These are phyloP conservation scores for Boloria selene DNA, from an alignment of 2,888 invertebrate genomes.

Conservation along the genomic window DNA sequence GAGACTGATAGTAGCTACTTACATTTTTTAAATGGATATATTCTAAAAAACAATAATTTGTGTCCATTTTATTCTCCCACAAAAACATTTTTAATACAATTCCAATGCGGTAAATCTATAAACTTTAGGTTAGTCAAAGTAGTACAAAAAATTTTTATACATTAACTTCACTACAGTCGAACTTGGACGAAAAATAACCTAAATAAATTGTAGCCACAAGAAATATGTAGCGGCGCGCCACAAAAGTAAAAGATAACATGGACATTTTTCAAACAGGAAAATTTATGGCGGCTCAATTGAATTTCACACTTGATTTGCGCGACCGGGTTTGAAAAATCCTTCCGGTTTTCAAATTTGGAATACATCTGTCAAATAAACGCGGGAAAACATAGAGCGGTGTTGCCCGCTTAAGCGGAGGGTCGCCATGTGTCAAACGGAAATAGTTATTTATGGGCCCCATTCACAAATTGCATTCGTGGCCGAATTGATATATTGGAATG, in stretches of 20 bases:
- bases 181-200: not conserved
- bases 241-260: slow-evolving; percentile 38
- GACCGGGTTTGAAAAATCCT: slow-evolving; percentile 67
- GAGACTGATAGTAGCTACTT: too few relatives aligned
- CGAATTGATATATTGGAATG: slow-evolving; percentile 80
- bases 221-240: slow-evolving; percentile 20
- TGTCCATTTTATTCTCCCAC: too few relatives aligned
- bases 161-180: not conserved
- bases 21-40: too few relatives aligned
- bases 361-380: slow-evolving; percentile 77
- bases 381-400: slow-evolving; percentile 67
- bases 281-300: slow-evolving; percentile 77
- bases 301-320: slow-evolving; percentile 80
- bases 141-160: not conserved
- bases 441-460: slow-evolving; percentile 79
- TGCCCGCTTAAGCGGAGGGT: slow-evolving; percentile 66
- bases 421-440: slow-evolving; percentile 78
- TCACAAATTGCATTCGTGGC: slow-evolving; percentile 80
- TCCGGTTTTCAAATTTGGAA: slow-evolving; percentile 69
- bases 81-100: too few relatives aligned
- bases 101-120: too few relatives aligned
- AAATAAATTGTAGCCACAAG: slow-evolving; percentile 25
- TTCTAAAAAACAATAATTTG: too few relatives aligned
- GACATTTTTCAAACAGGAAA: slow-evolving; percentile 68
- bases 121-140: slow-evolving; percentile 49